Evolutionary conservation across 2,888 invertebrate genomes (phyloP).

Genomic region (Ichneumon xanthorius): DNA sequence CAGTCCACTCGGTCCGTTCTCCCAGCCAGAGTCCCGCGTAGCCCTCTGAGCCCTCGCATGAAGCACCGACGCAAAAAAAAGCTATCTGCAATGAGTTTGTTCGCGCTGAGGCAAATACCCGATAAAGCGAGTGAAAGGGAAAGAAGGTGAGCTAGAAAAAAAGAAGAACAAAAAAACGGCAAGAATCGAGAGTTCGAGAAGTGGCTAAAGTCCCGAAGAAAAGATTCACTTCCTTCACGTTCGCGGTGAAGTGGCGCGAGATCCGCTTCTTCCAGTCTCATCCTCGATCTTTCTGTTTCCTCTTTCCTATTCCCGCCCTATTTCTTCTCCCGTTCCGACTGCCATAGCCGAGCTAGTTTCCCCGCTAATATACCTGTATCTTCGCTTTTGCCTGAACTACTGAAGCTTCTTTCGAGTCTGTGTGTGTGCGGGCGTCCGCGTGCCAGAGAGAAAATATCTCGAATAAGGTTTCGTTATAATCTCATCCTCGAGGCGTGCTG

Average conservation of each 20-base stretch:
- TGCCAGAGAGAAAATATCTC: slow-evolving; percentile 44
- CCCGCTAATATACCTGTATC: slow-evolving; percentile 59
- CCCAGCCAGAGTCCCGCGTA: slow-evolving; percentile 6
- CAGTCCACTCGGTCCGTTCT: neutral
- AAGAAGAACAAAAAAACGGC: slow-evolving; percentile 15
- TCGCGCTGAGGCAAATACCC: slow-evolving; percentile 45
- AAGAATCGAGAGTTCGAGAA: slow-evolving; percentile 58
- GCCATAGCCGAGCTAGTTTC: slow-evolving; percentile 14
- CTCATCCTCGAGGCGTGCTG: slow-evolving; percentile 50
- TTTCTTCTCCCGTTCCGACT: slow-evolving; percentile 37
- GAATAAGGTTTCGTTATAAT: slow-evolving; percentile 53
- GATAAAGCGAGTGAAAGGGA: slow-evolving; percentile 12
- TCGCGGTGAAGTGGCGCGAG: slow-evolving; percentile 19
- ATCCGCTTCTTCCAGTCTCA: slow-evolving; percentile 52
- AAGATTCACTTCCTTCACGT: slow-evolving; percentile 53
- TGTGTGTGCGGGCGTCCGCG: slow-evolving; percentile 9
- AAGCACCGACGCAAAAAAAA: neutral
- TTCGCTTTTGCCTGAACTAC: slow-evolving; percentile 15
- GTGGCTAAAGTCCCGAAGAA: slow-evolving; percentile 62
- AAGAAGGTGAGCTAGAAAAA: slow-evolving; percentile 5
- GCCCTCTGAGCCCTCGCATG: slow-evolving; percentile 15
- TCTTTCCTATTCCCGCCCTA: slow-evolving; percentile 43
- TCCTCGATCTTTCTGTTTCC: slow-evolving; percentile 43
- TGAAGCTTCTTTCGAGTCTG: slow-evolving; percentile 25
- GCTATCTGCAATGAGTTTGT: slow-evolving; percentile 42